A percentile compares a stretch with the other conserved stretches of the same genome.
Evolutionary conservation across 2,797 vertebrate species (phyloP).

Genomic region (Hypotaenidia okinawae): DNA sequence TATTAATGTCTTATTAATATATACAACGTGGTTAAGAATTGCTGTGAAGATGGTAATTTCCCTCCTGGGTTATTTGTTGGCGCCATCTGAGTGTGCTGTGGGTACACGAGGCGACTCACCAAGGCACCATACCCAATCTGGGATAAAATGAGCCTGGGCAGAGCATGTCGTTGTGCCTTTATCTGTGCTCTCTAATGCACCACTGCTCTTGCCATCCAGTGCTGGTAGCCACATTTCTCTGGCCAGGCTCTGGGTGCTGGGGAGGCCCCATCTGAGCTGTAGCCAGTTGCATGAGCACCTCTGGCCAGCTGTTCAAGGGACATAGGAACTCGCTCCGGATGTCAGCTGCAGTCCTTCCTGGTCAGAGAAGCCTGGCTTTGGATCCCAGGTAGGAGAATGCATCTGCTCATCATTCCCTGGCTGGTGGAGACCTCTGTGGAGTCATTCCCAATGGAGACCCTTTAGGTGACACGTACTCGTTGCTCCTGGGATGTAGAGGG

Average conservation of each 20-base stretch:
- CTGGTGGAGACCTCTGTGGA: not conserved
- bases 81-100: not conserved
- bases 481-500: not conserved
- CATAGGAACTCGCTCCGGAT: fast-evolving
- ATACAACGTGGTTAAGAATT: not conserved
- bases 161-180: not conserved
- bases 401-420: not conserved
- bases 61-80: not conserved
- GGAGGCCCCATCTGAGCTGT: not conserved
- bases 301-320: not conserved
- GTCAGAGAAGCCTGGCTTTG: not conserved
- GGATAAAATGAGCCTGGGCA: not conserved
- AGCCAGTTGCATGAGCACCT: not conserved
- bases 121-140: not conserved
- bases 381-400: not conserved
- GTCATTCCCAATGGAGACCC: not conserved
- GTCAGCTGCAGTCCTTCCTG: not conserved
- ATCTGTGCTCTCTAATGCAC: not conserved
- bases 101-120: not conserved
- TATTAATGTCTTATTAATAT: not conserved
- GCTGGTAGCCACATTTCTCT: not conserved
- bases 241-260: not conserved
- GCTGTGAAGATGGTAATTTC: not conserved
- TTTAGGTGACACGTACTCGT: not conserved
- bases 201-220: not conserved